Percentiles rank a stretch among this genome's conserved stretches.
phyloP scores from a whole-genome alignment of 1,140 invertebrate genomes.

The Atopsyche davidsoni region DNA sequence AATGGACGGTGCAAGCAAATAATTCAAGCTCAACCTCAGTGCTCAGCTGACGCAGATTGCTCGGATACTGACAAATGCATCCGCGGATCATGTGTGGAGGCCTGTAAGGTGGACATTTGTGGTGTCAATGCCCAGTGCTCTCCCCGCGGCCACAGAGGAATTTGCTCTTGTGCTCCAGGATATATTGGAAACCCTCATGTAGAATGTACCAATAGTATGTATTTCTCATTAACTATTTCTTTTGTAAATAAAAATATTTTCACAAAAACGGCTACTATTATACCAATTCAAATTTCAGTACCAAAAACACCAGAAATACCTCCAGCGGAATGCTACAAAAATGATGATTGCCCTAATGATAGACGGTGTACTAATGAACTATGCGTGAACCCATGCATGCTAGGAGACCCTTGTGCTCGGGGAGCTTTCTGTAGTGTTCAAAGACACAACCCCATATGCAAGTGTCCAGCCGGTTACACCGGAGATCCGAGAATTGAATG shows the following conservation, averaged over 20 bases:
- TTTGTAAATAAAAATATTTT: slow-evolving; percentile 10
- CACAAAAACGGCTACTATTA: not conserved
- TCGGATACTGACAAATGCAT: slow-evolving; percentile 63
- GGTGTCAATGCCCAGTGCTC: slow-evolving; percentile 80
- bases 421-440: slow-evolving; percentile 74
- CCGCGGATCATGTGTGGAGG: slow-evolving; percentile 68
- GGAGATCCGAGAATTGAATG: slow-evolving; percentile 71
- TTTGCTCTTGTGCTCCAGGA: slow-evolving; percentile 70
- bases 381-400: slow-evolving; percentile 72
- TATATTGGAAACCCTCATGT: slow-evolving; percentile 78
- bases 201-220: slow-evolving; percentile 64
- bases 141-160: slow-evolving; percentile 64
- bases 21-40: slow-evolving; percentile 50
- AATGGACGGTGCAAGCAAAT: slow-evolving; percentile 51
- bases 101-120: slow-evolving; percentile 70
- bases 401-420: slow-evolving; percentile 61
- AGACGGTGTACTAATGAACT: slow-evolving; percentile 66
- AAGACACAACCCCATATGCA: slow-evolving; percentile 68
- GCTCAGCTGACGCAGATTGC: slow-evolving; percentile 69
- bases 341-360: slow-evolving; percentile 69
- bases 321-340: slow-evolving; percentile 63
- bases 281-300: slow-evolving; percentile 36
- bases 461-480: slow-evolving; percentile 68
- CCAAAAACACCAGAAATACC: slow-evolving; percentile 44
- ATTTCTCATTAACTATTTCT: slow-evolving; percentile 17